phyloP scores from a whole-genome alignment of 2,113 vertebrate genomes.

The Tapirus terrestris region DNA sequence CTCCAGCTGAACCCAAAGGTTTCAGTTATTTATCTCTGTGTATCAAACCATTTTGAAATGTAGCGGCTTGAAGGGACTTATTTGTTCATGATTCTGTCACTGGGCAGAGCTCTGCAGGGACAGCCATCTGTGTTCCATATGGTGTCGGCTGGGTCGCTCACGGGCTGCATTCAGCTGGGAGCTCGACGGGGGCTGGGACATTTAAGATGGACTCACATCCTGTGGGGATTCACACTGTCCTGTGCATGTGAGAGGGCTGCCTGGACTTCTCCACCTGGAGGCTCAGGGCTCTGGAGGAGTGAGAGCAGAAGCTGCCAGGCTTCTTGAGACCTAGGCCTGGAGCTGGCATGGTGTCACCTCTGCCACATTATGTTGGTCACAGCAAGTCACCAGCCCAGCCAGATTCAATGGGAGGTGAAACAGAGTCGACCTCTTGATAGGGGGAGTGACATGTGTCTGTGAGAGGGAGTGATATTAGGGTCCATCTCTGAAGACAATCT shows the following conservation, averaged over 20 bases:
- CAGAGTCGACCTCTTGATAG: background rate
- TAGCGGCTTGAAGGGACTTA: background rate
- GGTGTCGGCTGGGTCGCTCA: rapidly evolving
- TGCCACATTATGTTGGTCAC: background rate
- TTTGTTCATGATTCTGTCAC: background rate
- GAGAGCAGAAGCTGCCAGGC: background rate
- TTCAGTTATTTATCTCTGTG: background rate
- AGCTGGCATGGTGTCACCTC: background rate
- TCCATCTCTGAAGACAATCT: background rate
- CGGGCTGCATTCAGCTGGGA: background rate
- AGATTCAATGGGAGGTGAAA: background rate
- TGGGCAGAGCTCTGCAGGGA: background rate
- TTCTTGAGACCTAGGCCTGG: background rate
- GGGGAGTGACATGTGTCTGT: background rate
- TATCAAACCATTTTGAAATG: background rate
- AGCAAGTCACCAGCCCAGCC: background rate
- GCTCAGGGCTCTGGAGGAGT: background rate
- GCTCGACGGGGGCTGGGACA: rapidly evolving
- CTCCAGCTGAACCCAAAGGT: background rate
- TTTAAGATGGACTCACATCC: background rate
- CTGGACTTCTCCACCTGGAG: background rate
- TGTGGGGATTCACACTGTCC: rapidly evolving
- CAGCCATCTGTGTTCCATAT: rapidly evolving
- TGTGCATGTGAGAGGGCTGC: background rate
- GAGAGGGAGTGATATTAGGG: background rate